Evolutionary conservation across 1,140 invertebrate species (phyloP).

Genomic region (Hestina assimilis): DNA sequence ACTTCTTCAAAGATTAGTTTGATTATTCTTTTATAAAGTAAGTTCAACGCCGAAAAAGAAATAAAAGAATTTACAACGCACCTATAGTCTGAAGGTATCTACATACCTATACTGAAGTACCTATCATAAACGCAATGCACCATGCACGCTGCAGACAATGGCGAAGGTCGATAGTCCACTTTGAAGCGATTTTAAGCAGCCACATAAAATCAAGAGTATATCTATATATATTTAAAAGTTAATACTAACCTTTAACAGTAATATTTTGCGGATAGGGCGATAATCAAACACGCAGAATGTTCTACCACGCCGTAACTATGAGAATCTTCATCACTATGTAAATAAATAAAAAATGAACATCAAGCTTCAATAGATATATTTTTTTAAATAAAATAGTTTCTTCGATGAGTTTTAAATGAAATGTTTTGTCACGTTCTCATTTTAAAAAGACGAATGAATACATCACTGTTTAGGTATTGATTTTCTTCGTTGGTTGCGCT

Average conservation of each 20-base stretch:
- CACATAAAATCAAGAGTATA: constrained; percentile 5
- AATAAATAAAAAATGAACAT: constrained; percentile 79
- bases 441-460: constrained; percentile 74
- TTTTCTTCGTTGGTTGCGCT: constrained; percentile 62
- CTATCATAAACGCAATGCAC: constrained; percentile 72
- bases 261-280: constrained; percentile 63
- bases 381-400: constrained; percentile 73
- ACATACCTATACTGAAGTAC: constrained; percentile 29
- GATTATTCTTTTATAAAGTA: constrained; percentile 1
- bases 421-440: constrained; percentile 77
- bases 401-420: constrained; percentile 67
- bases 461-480: constrained; percentile 72
- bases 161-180: constrained; percentile 71
- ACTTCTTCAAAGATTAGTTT: not conserved
- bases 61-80: constrained; percentile 9
- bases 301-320: constrained; percentile 77
- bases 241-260: constrained; percentile 71
- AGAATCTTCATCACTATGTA: constrained; percentile 76
- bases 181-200: constrained; percentile 25
- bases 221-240: constrained; percentile 31
- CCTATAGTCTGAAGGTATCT: constrained; percentile 15
- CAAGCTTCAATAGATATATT: constrained; percentile 66
- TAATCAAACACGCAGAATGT: constrained; percentile 68
- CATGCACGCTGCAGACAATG: constrained; percentile 76
- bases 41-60: not conserved